Evolutionary conservation across 2,113 vertebrate genomes (phyloP), one percentile per base, ranked within the genome.

Genomic region (Oryzias woworae): DNA sequence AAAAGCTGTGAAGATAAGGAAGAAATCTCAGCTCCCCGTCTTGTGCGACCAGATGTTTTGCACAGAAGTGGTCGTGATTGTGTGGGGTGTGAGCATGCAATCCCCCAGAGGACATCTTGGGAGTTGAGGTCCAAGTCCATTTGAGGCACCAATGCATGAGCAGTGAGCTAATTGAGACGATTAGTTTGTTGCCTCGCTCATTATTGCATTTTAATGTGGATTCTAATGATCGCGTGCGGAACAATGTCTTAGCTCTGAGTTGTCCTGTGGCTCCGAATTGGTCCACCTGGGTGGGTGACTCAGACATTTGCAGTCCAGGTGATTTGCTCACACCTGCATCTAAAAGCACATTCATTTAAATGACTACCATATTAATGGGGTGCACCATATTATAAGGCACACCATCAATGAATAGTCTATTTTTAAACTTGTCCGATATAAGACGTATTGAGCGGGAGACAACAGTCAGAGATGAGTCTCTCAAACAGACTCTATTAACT

Each of bases 91-190:
- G 58, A 63, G 53, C 15, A 14, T 47, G 65, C 46, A 28, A 41
- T 84, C 74, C 84, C 36, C 84, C 69, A 16, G 60, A 77, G 83
- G 81, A 80, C 0, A n/a, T 45, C 52, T 62, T 53, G 36, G 62
- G 75, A 74, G 67, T 43, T 41, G 70, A 54, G 26, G 57, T 53
- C 74, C 55, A 69, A 71, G 84, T 76, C 58, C 69, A 56, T 58
- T 41, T 7, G 53, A 53, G 82, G 59, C 62, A 5, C 57, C 72
- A 36, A 73, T 36, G 84, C 79, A 72, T 85, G 84, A 85, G 49
- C 75, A 68, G 60, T 48, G 70, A 80, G 82, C 70, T 89, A 88
- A 89, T 87, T 87, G 86, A 71, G 76, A 87, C 85, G 84, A 89
- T 87, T 80, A 82, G 65, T 80, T 78, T 73, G 81, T 82, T 82